Conservation (phyloP, 2,888 invertebrate species). For the Amphipoea oculea region DNA sequence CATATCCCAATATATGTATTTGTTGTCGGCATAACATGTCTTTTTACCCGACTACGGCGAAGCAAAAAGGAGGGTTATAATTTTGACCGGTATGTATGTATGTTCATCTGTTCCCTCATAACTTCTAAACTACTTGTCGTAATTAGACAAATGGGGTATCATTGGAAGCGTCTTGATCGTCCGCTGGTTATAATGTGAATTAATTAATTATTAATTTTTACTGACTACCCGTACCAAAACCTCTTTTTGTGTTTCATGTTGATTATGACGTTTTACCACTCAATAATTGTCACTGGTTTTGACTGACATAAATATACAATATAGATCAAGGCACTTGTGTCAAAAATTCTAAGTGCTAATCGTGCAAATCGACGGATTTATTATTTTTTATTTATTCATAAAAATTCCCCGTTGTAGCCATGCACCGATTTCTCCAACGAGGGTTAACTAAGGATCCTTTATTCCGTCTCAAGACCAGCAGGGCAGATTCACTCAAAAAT, state of each 20-base stretch:
- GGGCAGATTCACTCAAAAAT: not conserved
- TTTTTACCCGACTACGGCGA: no score
- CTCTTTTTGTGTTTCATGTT: not conserved
- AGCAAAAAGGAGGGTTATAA: no score
- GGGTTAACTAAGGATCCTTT: no score
- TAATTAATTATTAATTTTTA: not conserved
- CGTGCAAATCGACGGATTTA: not conserved
- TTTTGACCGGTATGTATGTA: no score
- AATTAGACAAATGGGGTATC: no score
- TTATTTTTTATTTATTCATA: not conserved
- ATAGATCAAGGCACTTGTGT: not conserved
- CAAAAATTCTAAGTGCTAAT: not conserved
- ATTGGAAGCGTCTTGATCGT: no score
- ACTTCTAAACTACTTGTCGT: no score
- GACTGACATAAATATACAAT: no score
- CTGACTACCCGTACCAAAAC: not conserved
- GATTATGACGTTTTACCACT: not conserved
- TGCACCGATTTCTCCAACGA: not conserved
- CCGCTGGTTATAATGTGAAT: no score
- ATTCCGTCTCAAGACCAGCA: not conserved
- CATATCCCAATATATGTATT: no score
- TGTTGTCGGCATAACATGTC: no score
- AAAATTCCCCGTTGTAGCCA: not conserved
- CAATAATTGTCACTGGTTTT: not conserved
- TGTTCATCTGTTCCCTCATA: no score